These are phyloP conservation scores for Synchiropus splendidus DNA, from an alignment of 2,113 vertebrate species.

Conservation along the genomic window DNA sequence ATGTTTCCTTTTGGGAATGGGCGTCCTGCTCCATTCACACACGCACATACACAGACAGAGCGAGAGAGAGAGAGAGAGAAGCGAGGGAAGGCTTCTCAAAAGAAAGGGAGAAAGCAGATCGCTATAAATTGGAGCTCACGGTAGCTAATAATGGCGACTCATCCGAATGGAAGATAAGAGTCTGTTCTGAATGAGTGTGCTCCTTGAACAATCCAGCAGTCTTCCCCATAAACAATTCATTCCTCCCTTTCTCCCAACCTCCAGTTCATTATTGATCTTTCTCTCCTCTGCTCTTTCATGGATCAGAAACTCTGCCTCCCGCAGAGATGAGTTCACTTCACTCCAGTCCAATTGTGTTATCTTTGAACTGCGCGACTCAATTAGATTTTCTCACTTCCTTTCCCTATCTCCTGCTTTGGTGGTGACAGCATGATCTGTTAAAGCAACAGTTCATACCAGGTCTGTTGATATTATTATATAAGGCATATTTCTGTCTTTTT, in stretches of 20 bases:
- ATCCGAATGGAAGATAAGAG: too few species aligned
- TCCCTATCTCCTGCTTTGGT: background rate
- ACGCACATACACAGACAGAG: constrained; percentile 35
- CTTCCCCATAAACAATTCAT: background rate
- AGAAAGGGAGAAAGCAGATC: constrained; percentile 14
- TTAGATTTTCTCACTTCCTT: constrained; percentile 12
- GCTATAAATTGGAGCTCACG: constrained; percentile 14
- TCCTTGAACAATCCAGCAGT: background rate
- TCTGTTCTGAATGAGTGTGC: too few species aligned
- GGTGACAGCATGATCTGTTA: too few species aligned
- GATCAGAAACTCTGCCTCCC: constrained; percentile 11
- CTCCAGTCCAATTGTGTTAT: background rate
- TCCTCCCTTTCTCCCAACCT: constrained; percentile 9
- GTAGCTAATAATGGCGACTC: constrained; percentile 5
- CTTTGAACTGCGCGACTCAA: background rate
- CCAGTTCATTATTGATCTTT: constrained; percentile 3
- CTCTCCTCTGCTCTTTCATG: constrained; percentile 15
- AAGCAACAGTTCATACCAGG: too few species aligned
- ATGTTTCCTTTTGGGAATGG: constrained; percentile 86
- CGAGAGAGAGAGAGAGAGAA: constrained; percentile 5
- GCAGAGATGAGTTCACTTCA: constrained; percentile 6
- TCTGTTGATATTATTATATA: too few species aligned
- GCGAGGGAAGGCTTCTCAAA: constrained; percentile 9
- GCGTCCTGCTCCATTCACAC: constrained; percentile 58
- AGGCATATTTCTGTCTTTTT: too few species aligned